Base-by-base conservation (phyloP, 2,888 invertebrate genomes). In the Oscheius sp. region DNA sequence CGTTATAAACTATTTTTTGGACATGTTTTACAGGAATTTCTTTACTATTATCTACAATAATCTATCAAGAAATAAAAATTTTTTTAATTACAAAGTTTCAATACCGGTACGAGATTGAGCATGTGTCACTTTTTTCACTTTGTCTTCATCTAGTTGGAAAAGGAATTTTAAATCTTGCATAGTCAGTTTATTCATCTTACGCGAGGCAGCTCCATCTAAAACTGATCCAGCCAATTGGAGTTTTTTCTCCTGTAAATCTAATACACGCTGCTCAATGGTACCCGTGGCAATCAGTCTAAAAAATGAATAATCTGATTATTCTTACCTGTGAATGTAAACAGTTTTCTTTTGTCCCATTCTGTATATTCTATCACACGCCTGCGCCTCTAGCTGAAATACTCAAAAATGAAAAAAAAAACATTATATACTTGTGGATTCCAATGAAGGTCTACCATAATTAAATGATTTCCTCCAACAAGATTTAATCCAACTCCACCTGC, bases 341-440 rank as follows among this genome's bases (percentile, higher is more conserved):
- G 90, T 87, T 83, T 92, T 92, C 54, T 87, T 90, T 87, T 96
- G 96, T 0, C 95, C 95, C 73, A 95, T 91, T 70, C 95, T 82
- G 88, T 95, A 94, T 72, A 96, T 91, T 71, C 96, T 90, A 88
- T 96, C 96, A 88, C 93, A 93, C 0, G 95, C 96, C 87, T 96
- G 96, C 47, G 91, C 90, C 24, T 54, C 20, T 5, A 54, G 20
- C 33, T n/a, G n/a, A 41, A 6, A 17, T n/a, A n/a, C 87, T 97
- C 96, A 50, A 96, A 88, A 84, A 95, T n/a, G n/a, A n/a, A n/a
- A n/a, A n/a, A n/a, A n/a, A n/a, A n/a, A n/a, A n/a, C n/a, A n/a
- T n/a, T n/a, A n/a, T n/a, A n/a, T n/a, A n/a, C n/a, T n/a, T n/a
- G 95, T 0, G 96, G 96, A 90, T 96, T 97, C 88, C 95, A 97